Evolutionary conservation across 2,888 invertebrate species (phyloP).

Genomic region (Drosophila anomelani): DNA sequence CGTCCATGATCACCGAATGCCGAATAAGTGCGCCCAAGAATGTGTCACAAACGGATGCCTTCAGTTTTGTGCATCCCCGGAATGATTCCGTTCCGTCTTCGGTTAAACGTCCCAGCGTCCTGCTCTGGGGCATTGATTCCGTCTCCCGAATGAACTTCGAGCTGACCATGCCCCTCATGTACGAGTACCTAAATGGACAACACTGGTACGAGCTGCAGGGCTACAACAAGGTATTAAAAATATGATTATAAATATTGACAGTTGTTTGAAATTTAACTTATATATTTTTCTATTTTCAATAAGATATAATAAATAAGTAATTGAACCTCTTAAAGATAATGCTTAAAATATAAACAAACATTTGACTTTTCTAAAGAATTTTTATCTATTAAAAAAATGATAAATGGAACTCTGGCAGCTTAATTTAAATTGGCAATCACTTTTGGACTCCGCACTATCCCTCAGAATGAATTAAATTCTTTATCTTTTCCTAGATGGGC

Average conservation of each 20-base stretch:
- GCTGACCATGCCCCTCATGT: conserved; percentile 90
- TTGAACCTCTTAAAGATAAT: background rate
- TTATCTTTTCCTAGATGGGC: conserved; percentile 86
- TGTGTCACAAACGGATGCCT: conserved; percentile 84
- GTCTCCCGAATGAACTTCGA: conserved; percentile 92
- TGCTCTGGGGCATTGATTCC: conserved; percentile 93
- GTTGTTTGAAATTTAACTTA: background rate
- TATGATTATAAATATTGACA: background rate
- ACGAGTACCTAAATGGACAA: conserved; percentile 87
- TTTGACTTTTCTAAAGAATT: too few species aligned
- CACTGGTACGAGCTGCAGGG: conserved; percentile 90
- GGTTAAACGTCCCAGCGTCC: conserved; percentile 86
- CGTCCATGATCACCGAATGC: conserved; percentile 73
- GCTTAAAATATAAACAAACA: background rate
- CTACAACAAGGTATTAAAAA: conserved; percentile 86
- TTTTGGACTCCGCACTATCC: background rate
- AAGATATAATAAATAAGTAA: too few species aligned
- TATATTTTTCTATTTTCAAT: too few species aligned
- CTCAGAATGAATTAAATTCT: too few species aligned
- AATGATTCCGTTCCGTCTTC: conserved; percentile 43
- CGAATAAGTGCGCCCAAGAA: conserved; percentile 81
- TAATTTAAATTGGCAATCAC: background rate
- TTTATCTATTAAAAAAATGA: background rate
- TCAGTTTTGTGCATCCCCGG: conserved; percentile 86
- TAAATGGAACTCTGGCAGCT: background rate